phyloP scores from a whole-genome alignment of 2,113 vertebrate genomes.

The Enhydra lutris region DNA sequence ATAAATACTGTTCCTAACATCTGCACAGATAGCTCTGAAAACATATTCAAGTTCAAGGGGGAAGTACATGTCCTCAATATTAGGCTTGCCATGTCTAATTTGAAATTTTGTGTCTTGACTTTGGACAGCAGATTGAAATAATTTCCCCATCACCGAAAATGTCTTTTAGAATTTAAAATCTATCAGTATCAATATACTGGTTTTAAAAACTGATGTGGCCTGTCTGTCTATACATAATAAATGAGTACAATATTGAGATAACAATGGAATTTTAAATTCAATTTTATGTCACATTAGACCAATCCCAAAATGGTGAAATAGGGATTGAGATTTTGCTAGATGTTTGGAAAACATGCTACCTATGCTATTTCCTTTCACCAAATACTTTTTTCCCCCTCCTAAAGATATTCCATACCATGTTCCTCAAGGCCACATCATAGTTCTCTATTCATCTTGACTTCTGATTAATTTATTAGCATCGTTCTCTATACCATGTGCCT shows the following conservation, averaged over 20 bases:
- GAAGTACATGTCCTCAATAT: background rate
- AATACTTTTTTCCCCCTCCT: background rate
- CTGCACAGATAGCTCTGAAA: slow-evolving; percentile 34
- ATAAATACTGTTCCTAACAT: slow-evolving; percentile 32
- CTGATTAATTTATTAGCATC: slow-evolving; percentile 40
- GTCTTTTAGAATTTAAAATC: slow-evolving; percentile 48
- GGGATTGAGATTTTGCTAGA: background rate
- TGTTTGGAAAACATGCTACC: background rate
- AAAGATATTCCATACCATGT: background rate
- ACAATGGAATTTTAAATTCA: slow-evolving; percentile 26
- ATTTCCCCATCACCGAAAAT: slow-evolving; percentile 35
- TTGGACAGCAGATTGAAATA: slow-evolving; percentile 43
- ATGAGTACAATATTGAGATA: slow-evolving; percentile 33
- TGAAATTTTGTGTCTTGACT: slow-evolving; percentile 42
- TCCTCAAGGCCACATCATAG: background rate
- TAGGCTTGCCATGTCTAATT: slow-evolving; percentile 44
- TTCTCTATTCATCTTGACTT: slow-evolving; percentile 27
- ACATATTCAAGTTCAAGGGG: slow-evolving; percentile 36
- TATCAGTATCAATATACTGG: slow-evolving; percentile 16
- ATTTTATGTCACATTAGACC: slow-evolving; percentile 50
- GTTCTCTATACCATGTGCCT: background rate
- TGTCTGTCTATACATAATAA: slow-evolving; percentile 21
- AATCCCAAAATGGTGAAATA: background rate
- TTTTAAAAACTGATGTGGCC: slow-evolving; percentile 23
- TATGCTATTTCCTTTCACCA: background rate